Evolutionary conservation across 2,888 invertebrate species (phyloP).

Genomic region (Synanthedon formicaeformis): DNA sequence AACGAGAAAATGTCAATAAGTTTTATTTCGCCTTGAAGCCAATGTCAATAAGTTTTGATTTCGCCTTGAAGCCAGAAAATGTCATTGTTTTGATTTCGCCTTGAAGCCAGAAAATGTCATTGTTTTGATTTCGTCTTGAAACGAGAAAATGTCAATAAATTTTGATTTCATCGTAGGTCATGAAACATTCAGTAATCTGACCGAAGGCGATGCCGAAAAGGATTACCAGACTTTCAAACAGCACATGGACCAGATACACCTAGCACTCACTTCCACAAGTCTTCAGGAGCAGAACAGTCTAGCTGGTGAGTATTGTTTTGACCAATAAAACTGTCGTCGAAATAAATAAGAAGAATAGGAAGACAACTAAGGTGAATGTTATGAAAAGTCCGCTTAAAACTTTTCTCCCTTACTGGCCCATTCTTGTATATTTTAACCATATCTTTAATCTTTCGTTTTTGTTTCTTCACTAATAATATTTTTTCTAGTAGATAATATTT

Average conservation of each 20-base stretch:
- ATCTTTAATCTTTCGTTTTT: no score
- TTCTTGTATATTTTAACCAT: no score
- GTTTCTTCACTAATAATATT: no score
- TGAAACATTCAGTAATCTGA: constrained; percentile 81
- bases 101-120: no score
- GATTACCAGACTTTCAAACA: constrained; percentile 82
- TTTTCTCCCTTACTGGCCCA: no score
- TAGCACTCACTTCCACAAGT: constrained; percentile 77
- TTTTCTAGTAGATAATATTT: no score
- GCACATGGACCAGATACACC: constrained; percentile 84
- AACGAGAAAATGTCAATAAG: no score
- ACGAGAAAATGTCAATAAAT: neutral
- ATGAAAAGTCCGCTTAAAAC: no score
- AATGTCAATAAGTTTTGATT: neutral
- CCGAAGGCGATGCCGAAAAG: constrained; percentile 71
- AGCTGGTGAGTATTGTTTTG: constrained; percentile 25
- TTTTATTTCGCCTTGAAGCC: neutral
- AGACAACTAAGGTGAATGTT: no score
- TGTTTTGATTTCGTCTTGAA: no score
- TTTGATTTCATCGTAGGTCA: constrained; percentile 64
- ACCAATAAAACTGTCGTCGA: neutral
- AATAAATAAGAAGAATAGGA: no score
- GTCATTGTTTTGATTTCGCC: neutral
- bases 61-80: no score
- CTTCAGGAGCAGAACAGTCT: constrained; percentile 60